Base-by-base conservation (phyloP, 2,888 invertebrate species). In the Luperina testacea region DNA sequence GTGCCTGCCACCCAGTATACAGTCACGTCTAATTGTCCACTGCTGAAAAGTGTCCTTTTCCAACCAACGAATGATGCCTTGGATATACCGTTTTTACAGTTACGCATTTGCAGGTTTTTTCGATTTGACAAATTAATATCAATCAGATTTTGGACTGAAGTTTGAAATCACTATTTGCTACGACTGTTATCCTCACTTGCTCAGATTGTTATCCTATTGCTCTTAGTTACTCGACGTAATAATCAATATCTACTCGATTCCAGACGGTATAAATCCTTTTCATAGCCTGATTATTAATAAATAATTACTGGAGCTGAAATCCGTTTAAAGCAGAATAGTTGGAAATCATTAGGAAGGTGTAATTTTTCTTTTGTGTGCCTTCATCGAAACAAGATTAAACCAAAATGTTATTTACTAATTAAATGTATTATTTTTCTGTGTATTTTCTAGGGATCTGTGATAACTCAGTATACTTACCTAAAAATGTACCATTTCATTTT, bases 221-320 rank as follows among this genome's bases (percentile, higher is more conserved):
- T 51, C 59, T 24, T n/a, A 45, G 11, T 24, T 61, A 0, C 42
- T 70, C 38, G 13, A 53, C 20, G 9, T 80, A 11, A 48, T 17
- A 72, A 38, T 72, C 20, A 61, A 42, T 53, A 53, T 53, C 53
- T 20, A 32, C n/a, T 74, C 38, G n/a, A 42, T 80, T 57, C 15
- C 27, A 59, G 20, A 38, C 9, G n/a, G 42, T 27, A 48, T 15
- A 57, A 5, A 38, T 80, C 67, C 42, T 65, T 53, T 67, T 61
- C 51, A 27, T 11, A 53, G 15, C 4, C 24, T 57, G 27, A 72
- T 72, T 68, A 57, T 42, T 38, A 57, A 82, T 71, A 65, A 57
- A 82, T 71, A 65, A 68, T 77, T 15, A 61, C 32, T 67, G 65
- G 20, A 38, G 53, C 38, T 3, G 27, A 72, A 11, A 71, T 57